Evolutionary conservation across 2,113 vertebrate species (phyloP).

Genomic region (Hippocampus barbouri): DNA sequence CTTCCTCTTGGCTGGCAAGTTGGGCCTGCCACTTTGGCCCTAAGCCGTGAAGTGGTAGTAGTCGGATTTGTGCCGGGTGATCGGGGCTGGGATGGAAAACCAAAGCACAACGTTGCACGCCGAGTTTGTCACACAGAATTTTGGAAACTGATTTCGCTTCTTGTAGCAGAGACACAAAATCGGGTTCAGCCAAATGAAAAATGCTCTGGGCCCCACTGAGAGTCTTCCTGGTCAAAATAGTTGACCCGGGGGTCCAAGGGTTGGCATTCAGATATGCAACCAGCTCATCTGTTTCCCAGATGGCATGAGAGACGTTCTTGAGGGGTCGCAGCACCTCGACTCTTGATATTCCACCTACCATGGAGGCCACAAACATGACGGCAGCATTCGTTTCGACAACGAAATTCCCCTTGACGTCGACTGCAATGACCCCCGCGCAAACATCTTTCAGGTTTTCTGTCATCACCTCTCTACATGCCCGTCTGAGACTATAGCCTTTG

Average conservation of each 20-base stretch:
- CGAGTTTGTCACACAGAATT: constrained; percentile 62
- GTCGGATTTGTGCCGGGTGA: constrained; percentile 57
- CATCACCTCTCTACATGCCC: constrained; percentile 71
- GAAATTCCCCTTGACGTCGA: constrained; percentile 63
- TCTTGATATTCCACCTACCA: constrained; percentile 49
- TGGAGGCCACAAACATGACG: constrained; percentile 73
- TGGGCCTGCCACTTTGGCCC: constrained; percentile 62
- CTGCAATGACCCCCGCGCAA: constrained; percentile 73
- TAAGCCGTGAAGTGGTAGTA: constrained; percentile 72
- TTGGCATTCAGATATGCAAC: constrained; percentile 68
- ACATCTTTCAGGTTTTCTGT: constrained; percentile 56
- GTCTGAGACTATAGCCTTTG: constrained; percentile 65
- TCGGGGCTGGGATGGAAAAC: constrained; percentile 57
- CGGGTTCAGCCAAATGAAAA: constrained; percentile 62
- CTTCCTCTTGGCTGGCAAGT: constrained; percentile 64
- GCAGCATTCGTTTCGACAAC: constrained; percentile 71
- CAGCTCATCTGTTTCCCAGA: constrained; percentile 74
- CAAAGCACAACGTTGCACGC: constrained; percentile 71
- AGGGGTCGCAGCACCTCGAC: constrained; percentile 68
- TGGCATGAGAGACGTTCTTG: constrained; percentile 53
- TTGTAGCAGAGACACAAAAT: constrained; percentile 63
- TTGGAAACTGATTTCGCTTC: constrained; percentile 62
- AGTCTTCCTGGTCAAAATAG: constrained; percentile 65
- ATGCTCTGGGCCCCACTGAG: constrained; percentile 62
- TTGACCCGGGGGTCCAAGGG: constrained; percentile 72